These are phyloP conservation scores for Propithecus perrieri DNA, from an alignment of 2,797 vertebrate genomes.

Conservation along the genomic window DNA sequence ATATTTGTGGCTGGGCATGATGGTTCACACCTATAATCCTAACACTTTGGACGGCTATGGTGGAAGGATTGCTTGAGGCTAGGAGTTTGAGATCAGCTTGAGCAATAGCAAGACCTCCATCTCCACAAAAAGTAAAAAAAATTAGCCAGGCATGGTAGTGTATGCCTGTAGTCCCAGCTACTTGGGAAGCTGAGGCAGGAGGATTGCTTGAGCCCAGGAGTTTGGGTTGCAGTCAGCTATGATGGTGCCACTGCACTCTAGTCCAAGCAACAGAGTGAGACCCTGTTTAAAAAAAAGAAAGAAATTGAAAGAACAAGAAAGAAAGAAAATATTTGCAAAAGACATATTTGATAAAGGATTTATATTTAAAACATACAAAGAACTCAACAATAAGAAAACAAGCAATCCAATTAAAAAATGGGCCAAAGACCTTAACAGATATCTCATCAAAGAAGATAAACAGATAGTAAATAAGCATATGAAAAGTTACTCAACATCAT, in stretches of 20 bases:
- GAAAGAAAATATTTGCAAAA: background rate
- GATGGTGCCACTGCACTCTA: background rate
- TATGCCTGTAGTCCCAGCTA: background rate
- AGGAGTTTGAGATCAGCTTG: background rate
- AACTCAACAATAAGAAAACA: background rate
- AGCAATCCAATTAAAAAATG: background rate
- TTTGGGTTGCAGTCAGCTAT: background rate
- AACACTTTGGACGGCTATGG: background rate
- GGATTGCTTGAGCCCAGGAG: background rate
- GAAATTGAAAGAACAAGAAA: too few species aligned
- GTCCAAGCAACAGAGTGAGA: background rate
- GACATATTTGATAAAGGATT: background rate
- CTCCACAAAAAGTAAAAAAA: background rate
- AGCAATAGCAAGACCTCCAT: background rate
- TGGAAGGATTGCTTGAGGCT: background rate
- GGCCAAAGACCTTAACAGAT: background rate
- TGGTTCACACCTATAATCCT: background rate
- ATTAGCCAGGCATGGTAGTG: background rate
- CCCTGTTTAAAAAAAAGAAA: background rate
- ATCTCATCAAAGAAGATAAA: background rate
- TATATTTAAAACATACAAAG: background rate
- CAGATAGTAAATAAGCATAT: background rate
- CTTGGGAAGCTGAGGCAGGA: background rate
- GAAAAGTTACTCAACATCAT: background rate
- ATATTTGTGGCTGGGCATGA: background rate